phyloP scores from a whole-genome alignment of 2,797 vertebrate species.

The Artibeus jamaicensis region DNA sequence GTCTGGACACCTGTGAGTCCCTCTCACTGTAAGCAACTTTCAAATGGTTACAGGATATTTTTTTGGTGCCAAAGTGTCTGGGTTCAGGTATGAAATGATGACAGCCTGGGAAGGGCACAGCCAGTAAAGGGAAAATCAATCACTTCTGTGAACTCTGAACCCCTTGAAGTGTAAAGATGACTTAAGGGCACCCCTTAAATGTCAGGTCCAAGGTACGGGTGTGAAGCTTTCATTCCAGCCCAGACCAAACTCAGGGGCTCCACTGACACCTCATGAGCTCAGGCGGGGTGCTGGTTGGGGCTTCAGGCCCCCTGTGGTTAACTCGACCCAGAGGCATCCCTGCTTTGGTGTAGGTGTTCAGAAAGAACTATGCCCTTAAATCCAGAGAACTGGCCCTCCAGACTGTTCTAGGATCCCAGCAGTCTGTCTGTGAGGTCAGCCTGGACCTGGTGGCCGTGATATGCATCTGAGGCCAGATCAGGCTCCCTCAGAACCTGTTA shows the following conservation, averaged over 20 bases:
- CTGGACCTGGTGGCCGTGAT: not conserved
- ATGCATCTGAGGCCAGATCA: not conserved
- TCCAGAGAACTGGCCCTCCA: not conserved
- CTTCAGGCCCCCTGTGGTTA: not conserved
- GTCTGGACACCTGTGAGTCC: not conserved
- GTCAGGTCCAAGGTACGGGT: not conserved
- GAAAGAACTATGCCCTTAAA: not conserved
- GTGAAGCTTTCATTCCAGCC: not conserved
- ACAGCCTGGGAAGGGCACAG: not conserved
- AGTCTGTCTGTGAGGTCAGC: not conserved
- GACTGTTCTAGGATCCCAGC: not conserved
- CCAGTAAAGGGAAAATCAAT: not conserved
- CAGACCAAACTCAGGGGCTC: not conserved
- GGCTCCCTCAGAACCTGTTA: not conserved
- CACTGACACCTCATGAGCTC: rapidly evolving
- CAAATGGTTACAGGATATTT: not conserved
- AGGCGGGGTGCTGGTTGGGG: not conserved
- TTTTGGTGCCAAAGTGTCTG: slow-evolving; percentile 59
- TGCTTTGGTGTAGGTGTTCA: not conserved
- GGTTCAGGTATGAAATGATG: not conserved
- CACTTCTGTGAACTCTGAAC: not conserved
- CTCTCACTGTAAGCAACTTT: not conserved
- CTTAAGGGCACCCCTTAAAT: not conserved
- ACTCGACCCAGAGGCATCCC: not conserved
- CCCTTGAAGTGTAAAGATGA: not conserved